A percentile compares a stretch with the other conserved stretches of the same genome.
These are phyloP conservation scores for Acanthaster planci DNA, from an alignment of 35 echinoderm and acorn worm species.

Conservation along the genomic window DNA sequence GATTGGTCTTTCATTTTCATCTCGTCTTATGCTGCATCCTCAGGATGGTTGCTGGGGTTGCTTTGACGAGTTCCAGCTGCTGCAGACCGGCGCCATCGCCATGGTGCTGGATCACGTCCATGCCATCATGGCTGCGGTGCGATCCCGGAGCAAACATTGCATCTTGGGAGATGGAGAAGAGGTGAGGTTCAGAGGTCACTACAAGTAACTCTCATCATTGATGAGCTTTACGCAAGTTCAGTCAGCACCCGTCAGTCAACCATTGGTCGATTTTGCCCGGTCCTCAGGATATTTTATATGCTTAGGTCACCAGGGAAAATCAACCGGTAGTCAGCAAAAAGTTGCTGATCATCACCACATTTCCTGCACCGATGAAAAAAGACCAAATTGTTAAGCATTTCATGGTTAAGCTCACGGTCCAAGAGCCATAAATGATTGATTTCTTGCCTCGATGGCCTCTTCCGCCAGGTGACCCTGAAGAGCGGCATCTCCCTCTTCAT, in stretches of 20 bases:
- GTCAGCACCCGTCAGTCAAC: too few relatives aligned
- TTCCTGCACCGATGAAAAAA: too few relatives aligned
- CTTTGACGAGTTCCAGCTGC: slow-evolving; percentile 94
- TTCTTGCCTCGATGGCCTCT: neutral
- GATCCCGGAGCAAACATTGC: slow-evolving; percentile 64
- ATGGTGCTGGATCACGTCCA: slow-evolving; percentile 93
- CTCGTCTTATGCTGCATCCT: neutral
- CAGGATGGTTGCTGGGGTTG: slow-evolving; percentile 99
- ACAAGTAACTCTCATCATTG: too few relatives aligned
- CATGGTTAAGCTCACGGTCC: too few relatives aligned
- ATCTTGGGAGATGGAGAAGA: slow-evolving; percentile 91
- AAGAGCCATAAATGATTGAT: neutral
- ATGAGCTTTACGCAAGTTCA: too few relatives aligned
- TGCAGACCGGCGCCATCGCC: slow-evolving; percentile 70
- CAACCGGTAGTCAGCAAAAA: too few relatives aligned
- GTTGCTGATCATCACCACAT: too few relatives aligned
- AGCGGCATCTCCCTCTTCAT: slow-evolving; percentile 84
- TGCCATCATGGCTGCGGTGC: slow-evolving; percentile 73
- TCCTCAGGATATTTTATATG: too few relatives aligned
- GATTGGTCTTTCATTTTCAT: slow-evolving; percentile 13
- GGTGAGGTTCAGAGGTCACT: slow-evolving; percentile 45
- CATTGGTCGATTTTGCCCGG: too few relatives aligned
- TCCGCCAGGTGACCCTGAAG: slow-evolving; percentile 64
- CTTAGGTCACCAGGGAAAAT: too few relatives aligned
- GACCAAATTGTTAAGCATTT: too few relatives aligned